Evolutionary conservation across 2,797 vertebrate genomes (phyloP).

Genomic region (Peromyscus eremicus): DNA sequence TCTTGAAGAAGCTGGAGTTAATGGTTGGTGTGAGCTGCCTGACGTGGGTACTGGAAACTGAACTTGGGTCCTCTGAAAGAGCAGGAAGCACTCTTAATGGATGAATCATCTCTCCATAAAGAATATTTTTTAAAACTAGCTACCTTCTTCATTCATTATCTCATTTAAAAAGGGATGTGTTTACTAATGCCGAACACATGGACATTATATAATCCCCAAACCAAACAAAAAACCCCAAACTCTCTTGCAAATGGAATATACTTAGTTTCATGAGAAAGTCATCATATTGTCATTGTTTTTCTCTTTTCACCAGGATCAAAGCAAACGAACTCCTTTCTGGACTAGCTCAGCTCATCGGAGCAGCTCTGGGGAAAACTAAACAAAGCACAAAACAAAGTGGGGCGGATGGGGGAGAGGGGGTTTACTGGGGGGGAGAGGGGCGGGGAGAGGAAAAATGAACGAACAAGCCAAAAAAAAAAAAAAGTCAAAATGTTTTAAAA

Average conservation of each 20-base stretch:
- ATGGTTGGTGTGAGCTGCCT: neutral
- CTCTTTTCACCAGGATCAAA: neutral
- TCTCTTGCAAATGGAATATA: neutral
- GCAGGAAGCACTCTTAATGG: neutral
- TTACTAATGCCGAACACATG: neutral
- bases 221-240: neutral
- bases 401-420: no score
- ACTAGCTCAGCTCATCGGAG: neutral
- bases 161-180: neutral
- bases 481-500: neutral
- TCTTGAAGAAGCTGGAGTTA: neutral
- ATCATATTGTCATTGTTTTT: neutral
- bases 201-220: neutral
- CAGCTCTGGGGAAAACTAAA: neutral
- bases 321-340: neutral
- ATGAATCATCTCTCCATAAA: neutral
- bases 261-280: neutral
- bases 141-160: neutral
- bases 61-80: neutral
- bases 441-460: neutral
- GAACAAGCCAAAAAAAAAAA: neutral
- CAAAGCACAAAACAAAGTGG: neutral
- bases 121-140: neutral
- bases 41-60: neutral
- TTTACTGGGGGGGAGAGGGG: neutral